Evolutionary conservation across 2,113 vertebrate species (phyloP).

Genomic region (Pygoscelis antarcticus): DNA sequence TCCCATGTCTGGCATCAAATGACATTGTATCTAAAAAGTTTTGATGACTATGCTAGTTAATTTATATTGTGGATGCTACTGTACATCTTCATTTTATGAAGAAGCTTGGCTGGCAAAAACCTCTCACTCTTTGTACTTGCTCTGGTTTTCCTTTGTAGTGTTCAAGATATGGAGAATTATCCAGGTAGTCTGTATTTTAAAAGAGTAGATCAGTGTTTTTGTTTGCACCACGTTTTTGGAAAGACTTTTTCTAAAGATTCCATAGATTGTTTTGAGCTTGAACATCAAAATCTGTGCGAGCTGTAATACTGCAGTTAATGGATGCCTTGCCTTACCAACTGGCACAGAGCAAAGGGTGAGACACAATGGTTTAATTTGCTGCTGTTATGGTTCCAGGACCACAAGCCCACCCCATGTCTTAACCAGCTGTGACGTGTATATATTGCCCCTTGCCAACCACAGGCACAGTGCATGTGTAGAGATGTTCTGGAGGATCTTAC

Average conservation of each 20-base stretch:
- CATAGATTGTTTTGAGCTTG: neutral
- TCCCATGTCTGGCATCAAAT: neutral
- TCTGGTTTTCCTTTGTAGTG: neutral
- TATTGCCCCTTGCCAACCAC: neutral
- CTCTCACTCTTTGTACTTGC: neutral
- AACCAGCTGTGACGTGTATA: neutral
- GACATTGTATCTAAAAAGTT: neutral
- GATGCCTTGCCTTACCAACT: neutral
- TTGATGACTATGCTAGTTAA: neutral
- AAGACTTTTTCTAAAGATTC: neutral
- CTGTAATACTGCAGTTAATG: neutral
- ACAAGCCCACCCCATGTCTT: neutral
- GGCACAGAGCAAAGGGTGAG: neutral
- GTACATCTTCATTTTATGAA: neutral
- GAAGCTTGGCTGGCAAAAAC: neutral
- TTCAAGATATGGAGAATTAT: accelerated
- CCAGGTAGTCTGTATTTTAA: neutral
- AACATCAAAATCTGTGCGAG: neutral
- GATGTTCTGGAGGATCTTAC: neutral
- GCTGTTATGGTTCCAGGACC: neutral
- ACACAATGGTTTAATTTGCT: neutral
- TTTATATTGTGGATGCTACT: neutral
- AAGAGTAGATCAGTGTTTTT: neutral
- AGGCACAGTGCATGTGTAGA: neutral
- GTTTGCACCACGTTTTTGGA: neutral